Conservation (phyloP, 1,140 invertebrate species). For the Caenorhabditis tropicalis region DNA sequence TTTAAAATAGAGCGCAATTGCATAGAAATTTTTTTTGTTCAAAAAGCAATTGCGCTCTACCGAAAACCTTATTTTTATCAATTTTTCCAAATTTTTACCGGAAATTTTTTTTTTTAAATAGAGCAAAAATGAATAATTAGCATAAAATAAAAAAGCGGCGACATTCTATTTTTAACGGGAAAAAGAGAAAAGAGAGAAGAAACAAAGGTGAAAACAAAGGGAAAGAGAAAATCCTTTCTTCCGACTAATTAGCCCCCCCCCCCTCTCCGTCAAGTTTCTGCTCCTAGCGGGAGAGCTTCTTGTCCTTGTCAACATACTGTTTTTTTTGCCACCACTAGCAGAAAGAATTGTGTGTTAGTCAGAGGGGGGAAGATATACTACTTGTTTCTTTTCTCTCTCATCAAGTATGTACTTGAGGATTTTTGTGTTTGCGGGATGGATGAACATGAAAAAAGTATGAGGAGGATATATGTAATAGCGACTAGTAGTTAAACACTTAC, state of each 20-base stretch:
- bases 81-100: neutral
- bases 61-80: too few species aligned
- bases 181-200: too few species aligned
- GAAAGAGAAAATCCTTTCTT: neutral
- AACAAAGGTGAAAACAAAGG: too few species aligned
- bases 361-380: neutral
- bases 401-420: slow-evolving; percentile 30
- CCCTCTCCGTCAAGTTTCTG: neutral
- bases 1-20: too few species aligned
- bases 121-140: neutral
- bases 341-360: neutral
- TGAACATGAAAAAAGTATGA: neutral
- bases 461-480: neutral
- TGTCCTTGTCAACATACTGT: slow-evolving; percentile 24
- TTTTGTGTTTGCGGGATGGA: neutral
- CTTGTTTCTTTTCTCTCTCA: too few species aligned
- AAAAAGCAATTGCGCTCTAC: too few species aligned
- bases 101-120: neutral
- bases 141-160: neutral
- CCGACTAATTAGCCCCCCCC: slow-evolving; percentile 26
- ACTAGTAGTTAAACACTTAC: neutral
- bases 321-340: neutral
- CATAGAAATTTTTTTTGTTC: too few species aligned
- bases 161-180: too few species aligned
- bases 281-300: neutral